phyloP scores from a whole-genome alignment of 2,888 invertebrate genomes.

The Rhyacophila evoluta region DNA sequence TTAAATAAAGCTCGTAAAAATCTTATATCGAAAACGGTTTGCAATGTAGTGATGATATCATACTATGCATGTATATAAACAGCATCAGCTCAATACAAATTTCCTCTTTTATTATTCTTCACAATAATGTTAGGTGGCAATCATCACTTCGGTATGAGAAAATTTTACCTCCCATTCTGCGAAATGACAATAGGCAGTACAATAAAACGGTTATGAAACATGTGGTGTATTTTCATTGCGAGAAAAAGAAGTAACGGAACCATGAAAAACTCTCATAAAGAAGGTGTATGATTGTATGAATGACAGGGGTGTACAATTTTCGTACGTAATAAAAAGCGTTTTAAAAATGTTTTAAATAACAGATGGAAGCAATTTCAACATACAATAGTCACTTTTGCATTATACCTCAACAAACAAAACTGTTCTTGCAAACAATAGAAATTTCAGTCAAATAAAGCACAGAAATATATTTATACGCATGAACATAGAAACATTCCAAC shows the following conservation, averaged over 20 bases:
- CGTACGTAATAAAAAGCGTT: too few species aligned
- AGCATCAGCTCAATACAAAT: neutral
- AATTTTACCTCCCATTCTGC: conserved; percentile 9
- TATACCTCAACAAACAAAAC: too few species aligned
- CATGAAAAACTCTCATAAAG: conserved; percentile 3
- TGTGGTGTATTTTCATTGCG: conserved; percentile 6
- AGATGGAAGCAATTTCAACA: too few species aligned
- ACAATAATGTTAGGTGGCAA: conserved; percentile 10
- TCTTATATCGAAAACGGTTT: neutral
- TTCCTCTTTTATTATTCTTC: neutral
- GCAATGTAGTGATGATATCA: neutral
- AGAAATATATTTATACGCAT: too few species aligned
- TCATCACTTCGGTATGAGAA: conserved; percentile 8
- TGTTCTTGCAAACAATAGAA: too few species aligned
- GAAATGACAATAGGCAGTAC: conserved; percentile 23
- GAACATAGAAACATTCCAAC: too few species aligned
- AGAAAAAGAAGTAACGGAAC: neutral
- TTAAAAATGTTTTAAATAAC: too few species aligned
- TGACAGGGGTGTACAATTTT: too few species aligned
- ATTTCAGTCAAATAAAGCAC: too few species aligned
- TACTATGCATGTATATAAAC: too few species aligned
- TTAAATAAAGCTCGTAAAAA: too few species aligned
- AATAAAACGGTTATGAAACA: conserved; percentile 28
- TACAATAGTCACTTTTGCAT: too few species aligned
- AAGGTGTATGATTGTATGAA: neutral